Evolutionary conservation across 2,113 vertebrate genomes (phyloP).

Genomic region (Leiothrix lutea): DNA sequence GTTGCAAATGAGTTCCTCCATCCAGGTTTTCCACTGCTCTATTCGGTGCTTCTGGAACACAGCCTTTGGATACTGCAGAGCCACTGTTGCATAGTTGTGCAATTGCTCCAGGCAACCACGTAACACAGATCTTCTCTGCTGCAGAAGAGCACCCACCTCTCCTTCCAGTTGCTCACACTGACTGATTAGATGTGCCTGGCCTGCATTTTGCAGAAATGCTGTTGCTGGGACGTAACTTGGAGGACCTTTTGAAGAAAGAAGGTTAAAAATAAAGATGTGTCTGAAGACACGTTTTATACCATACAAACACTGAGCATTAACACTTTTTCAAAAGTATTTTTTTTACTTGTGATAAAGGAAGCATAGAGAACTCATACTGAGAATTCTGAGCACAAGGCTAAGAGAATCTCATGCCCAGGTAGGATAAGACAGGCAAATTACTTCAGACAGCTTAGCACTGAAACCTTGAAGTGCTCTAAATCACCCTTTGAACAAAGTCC

Average conservation of each 20-base stretch:
- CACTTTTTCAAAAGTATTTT: neutral
- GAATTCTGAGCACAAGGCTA: neutral
- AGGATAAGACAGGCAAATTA: neutral
- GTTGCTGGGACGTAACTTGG: conserved; percentile 97
- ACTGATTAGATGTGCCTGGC: conserved; percentile 94
- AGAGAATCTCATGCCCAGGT: neutral
- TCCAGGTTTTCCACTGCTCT: conserved; percentile 95
- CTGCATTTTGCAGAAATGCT: conserved; percentile 94
- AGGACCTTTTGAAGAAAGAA: conserved; percentile 82
- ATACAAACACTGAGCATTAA: neutral
- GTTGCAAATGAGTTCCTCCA: conserved; percentile 91
- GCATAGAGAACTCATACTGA: neutral
- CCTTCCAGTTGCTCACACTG: conserved; percentile 94
- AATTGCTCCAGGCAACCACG: conserved; percentile 91
- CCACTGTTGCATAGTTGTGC: conserved; percentile 96
- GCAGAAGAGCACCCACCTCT: conserved; percentile 87
- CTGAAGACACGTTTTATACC: neutral
- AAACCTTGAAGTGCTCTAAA: neutral
- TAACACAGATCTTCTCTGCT: conserved; percentile 89
- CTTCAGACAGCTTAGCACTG: neutral
- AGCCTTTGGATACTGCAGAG: conserved; percentile 91
- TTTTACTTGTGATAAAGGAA: neutral
- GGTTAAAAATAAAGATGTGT: neutral
- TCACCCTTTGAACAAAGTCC: neutral
- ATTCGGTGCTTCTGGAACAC: conserved; percentile 89